phyloP scores from a whole-genome alignment of 2,797 vertebrate species.

The Cyclopterus lumpus region DNA sequence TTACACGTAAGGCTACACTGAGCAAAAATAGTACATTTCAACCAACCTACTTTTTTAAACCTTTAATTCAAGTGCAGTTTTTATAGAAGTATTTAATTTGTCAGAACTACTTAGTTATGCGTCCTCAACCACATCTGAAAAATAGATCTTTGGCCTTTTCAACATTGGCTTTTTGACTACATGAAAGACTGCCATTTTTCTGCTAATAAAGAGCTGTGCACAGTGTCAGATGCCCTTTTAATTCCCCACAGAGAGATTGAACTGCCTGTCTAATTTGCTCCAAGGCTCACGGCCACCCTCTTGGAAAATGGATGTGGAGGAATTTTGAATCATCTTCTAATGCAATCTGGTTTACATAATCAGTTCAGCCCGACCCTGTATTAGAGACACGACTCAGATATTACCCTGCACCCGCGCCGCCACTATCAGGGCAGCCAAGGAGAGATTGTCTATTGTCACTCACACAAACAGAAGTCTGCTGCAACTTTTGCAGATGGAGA shows the following conservation, averaged over 20 bases:
- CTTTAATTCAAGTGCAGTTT: background rate
- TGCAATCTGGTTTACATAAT: conserved; percentile 83
- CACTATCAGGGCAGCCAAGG: conserved; percentile 78
- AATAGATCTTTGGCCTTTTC: conserved; percentile 20
- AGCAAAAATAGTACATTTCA: background rate
- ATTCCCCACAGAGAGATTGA: conserved; percentile 88
- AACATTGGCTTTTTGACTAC: conserved; percentile 53
- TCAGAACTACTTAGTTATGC: background rate
- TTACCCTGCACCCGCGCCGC: conserved; percentile 86
- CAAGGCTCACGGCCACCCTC: conserved; percentile 81
- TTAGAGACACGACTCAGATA: conserved; percentile 85
- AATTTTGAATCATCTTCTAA: conserved; percentile 88
- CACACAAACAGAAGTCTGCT: conserved; percentile 86
- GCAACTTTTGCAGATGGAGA: conserved; percentile 88
- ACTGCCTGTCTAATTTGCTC: conserved; percentile 87
- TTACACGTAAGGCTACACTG: background rate
- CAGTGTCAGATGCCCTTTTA: conserved; percentile 86
- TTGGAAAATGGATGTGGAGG: conserved; percentile 91
- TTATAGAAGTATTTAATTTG: background rate
- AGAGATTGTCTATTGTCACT: conserved; percentile 79
- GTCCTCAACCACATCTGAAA: conserved; percentile 7
- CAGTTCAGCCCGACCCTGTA: conserved; percentile 86
- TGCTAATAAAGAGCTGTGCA: conserved; percentile 82
- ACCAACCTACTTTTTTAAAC: background rate
- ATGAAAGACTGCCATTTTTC: conserved; percentile 86